Evolutionary conservation across 2,797 vertebrate genomes (phyloP).

Genomic region (Alauda arvensis): DNA sequence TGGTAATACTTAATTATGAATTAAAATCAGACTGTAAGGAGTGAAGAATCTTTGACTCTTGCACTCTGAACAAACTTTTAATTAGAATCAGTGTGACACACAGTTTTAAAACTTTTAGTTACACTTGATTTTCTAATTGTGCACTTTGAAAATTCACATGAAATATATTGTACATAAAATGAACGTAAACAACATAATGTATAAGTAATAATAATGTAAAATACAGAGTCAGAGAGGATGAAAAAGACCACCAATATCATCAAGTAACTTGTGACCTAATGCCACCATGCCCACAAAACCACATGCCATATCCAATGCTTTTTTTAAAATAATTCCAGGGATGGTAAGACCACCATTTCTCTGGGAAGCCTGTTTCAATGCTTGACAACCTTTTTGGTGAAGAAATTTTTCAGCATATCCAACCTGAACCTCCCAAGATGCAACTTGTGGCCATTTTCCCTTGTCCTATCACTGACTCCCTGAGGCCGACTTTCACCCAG

Average conservation of each 20-base stretch:
- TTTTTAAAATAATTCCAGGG: not conserved
- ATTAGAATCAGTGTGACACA: not conserved
- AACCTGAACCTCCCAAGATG: not conserved
- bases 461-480: not conserved
- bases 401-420: not conserved
- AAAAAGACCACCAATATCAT: not conserved
- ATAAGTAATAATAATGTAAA: not conserved
- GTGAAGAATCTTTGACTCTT: not conserved
- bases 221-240: not conserved
- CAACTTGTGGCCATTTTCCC: not conserved
- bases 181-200: not conserved
- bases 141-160: not conserved
- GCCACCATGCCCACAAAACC: not conserved
- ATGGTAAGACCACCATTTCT: too few species aligned
- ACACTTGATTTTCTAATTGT: not conserved
- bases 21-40: slow-evolving; percentile 10
- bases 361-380: not conserved
- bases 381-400: not conserved
- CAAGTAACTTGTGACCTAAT: not conserved
- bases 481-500: not conserved
- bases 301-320: not conserved
- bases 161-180: not conserved
- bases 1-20: not conserved
- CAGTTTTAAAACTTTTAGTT: not conserved
- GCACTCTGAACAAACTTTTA: not conserved